Evolutionary conservation across 1,140 invertebrate genomes (phyloP), one percentile per base, ranked within the genome.

Genomic region (Drosophila bipectinata): DNA sequence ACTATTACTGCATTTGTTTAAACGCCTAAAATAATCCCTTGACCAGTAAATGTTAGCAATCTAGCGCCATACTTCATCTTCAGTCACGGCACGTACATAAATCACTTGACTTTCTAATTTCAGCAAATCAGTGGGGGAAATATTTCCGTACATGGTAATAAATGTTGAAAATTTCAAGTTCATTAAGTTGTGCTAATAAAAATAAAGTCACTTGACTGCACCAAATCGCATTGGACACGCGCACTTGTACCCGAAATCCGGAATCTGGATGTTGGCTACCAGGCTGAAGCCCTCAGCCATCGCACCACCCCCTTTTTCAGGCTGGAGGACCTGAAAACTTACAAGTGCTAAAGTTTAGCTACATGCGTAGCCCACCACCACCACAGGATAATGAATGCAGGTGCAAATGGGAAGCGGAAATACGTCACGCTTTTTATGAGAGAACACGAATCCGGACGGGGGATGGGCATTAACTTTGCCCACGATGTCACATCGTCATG

Each of bases 101-200:
- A 87, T 85, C 82, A 85, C 60, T 87, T 67, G 61, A 85, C 81
- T 85, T 85, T 85, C 78, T 87, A 85, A 83, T 83, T 84, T 83
- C 62, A 37, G 45, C 45, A 59, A 75, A 62, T 74, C 72, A 37
- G 51, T 4, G 15, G 18, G 44, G 34, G 28, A 15, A 61, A 55
- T 30, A 41, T 45, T 18, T 14, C 39, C 52, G 47, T 39, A 68
- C 56, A 69, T 71, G 54, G 77, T 81, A 81, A 90, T 90, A 82
- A 90, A 90, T 90, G 87, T 76, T 85, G 53, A 52, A 77, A 76
- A 57, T 77, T 90, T 90, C 85, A 72, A 90, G 87, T 90, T 85
- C 85, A 90, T 90, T 90, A 88, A 88, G 81, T 90, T 90, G 71
- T 85, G 85, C 85, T 90, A 90, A 90, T 85, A 90, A 77, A 79